Evolutionary conservation across 2,888 invertebrate genomes (phyloP).

Genomic region (Calephelis perditalis): DNA sequence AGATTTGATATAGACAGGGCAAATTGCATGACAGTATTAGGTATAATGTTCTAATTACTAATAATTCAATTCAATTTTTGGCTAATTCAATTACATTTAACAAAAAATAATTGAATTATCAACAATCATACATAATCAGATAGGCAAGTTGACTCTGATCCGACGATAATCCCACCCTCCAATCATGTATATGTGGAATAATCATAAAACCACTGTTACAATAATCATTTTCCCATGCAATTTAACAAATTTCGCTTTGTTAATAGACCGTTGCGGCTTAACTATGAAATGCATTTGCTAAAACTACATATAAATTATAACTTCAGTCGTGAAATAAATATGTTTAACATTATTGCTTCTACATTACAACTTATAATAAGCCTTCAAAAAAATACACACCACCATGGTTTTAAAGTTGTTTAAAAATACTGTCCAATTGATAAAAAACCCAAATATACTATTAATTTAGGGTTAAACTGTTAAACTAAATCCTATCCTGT

Average conservation of each 20-base stretch:
- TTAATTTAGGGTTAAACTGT: too few relatives aligned
- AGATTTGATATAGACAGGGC: too few relatives aligned
- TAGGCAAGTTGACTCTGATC: too few relatives aligned
- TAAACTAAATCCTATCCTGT: too few relatives aligned
- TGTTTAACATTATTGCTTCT: constrained; percentile 1
- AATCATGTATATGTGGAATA: neutral
- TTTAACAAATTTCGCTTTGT: neutral
- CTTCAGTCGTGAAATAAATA: constrained; percentile 6
- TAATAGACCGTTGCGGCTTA: neutral
- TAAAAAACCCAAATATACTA: too few relatives aligned
- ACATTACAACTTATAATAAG: constrained; percentile 10
- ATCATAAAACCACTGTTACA: neutral
- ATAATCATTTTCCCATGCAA: too few relatives aligned
- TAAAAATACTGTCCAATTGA: neutral
- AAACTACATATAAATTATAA: constrained; percentile 7
- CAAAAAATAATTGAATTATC: too few relatives aligned
- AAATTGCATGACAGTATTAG: too few relatives aligned
- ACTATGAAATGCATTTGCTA: constrained; percentile 6
- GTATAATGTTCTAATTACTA: too few relatives aligned
- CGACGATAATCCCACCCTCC: neutral
- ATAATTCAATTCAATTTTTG: too few relatives aligned
- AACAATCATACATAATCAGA: too few relatives aligned
- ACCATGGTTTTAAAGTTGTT: neutral
- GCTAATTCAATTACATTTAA: too few relatives aligned
- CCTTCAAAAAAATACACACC: neutral